Conservation (phyloP, 2,888 invertebrate species). For the Lasioglossum marginatum region DNA sequence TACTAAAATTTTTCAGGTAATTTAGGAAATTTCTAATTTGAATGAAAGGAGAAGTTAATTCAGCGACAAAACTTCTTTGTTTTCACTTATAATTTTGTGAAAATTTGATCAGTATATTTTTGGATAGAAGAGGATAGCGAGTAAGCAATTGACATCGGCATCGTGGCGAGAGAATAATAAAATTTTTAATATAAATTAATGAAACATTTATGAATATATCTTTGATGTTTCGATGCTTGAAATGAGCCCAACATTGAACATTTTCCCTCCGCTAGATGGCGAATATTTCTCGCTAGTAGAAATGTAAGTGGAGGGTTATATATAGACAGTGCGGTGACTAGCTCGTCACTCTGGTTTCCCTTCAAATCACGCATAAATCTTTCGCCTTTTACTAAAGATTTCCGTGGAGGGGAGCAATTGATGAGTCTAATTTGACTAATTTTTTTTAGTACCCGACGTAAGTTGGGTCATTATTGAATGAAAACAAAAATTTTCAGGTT, state of each 20-base stretch:
- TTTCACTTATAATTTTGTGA: too few species aligned
- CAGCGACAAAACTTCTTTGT: too few species aligned
- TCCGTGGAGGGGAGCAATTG: slow-evolving; percentile 82
- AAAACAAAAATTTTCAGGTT: background rate
- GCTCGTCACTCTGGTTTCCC: slow-evolving; percentile 81
- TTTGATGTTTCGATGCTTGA: background rate
- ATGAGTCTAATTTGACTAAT: slow-evolving; percentile 75
- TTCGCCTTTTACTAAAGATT: slow-evolving; percentile 85
- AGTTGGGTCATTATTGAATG: background rate
- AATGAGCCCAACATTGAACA: background rate
- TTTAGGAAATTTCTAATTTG: too few species aligned
- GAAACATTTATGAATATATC: background rate
- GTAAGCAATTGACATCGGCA: too few species aligned
- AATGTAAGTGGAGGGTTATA: background rate
- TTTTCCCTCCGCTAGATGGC: background rate
- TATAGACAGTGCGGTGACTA: background rate
- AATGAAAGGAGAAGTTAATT: too few species aligned
- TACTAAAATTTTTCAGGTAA: too few species aligned
- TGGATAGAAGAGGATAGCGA: too few species aligned
- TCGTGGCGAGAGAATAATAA: too few species aligned
- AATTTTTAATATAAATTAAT: too few species aligned
- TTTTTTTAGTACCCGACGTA: background rate
- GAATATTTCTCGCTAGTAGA: background rate
- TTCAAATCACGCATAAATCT: slow-evolving; percentile 84
- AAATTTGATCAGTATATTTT: too few species aligned